A percentile compares a stretch with the other conserved stretches of the same genome.
phyloP scores from a whole-genome alignment of 2,888 invertebrate genomes.

The Epinotia bilunana region DNA sequence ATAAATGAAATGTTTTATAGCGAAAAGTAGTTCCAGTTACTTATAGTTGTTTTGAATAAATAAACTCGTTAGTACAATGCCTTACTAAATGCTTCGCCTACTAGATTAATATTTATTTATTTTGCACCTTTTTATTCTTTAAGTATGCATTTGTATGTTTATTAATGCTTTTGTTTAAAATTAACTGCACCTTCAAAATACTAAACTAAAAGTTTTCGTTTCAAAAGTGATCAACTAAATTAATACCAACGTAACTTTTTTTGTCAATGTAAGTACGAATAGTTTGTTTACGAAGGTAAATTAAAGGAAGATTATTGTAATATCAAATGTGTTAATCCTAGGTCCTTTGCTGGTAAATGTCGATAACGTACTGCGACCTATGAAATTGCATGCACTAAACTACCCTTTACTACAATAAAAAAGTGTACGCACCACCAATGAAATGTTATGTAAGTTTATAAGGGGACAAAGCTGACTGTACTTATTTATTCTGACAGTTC shows the following conservation, averaged over 20 bases:
- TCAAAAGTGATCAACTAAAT: neutral
- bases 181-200: neutral
- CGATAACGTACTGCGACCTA: too few relatives aligned
- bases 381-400: too few relatives aligned
- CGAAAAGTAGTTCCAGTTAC: neutral
- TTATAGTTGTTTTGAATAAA: neutral
- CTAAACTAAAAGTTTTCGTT: neutral
- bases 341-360: neutral
- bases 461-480: neutral
- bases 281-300: neutral
- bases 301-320: neutral
- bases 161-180: constrained; percentile 3
- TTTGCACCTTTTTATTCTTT: constrained; percentile 6
- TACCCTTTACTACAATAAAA: neutral
- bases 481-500: constrained; percentile 1
- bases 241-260: neutral
- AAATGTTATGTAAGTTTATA: neutral
- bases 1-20: neutral
- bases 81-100: neutral
- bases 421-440: neutral
- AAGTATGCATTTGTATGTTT: constrained; percentile 9
- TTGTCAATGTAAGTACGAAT: neutral
- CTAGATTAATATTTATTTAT: constrained; percentile 25
- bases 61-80: neutral
- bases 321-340: neutral